Percentiles rank a stretch among this genome's conserved stretches.
Conservation (phyloP, 2,797 vertebrate genomes). For the Semotilus atromaculatus region DNA sequence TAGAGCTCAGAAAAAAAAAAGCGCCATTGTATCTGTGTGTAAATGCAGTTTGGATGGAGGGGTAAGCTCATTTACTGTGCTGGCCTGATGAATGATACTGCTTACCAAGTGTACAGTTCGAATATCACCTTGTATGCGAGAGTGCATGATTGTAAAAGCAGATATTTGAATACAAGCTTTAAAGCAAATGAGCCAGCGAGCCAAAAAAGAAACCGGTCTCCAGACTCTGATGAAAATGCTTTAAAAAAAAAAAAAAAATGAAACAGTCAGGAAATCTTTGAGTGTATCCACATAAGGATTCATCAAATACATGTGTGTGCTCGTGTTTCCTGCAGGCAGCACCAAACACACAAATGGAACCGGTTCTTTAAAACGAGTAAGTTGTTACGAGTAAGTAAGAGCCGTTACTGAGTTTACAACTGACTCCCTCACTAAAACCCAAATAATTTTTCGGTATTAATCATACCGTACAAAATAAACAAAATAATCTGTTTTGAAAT, state of each 20-base stretch:
- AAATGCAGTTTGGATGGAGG: conserved; percentile 36
- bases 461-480: no score
- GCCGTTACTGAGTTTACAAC: neutral
- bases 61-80: neutral
- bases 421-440: neutral
- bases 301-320: neutral
- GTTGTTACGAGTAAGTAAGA: no score
- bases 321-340: neutral
- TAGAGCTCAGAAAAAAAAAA: conserved; percentile 1
- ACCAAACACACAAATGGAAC: neutral
- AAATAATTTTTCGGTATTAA: neutral
- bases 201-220: neutral
- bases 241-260: neutral
- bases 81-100: conserved; percentile 7
- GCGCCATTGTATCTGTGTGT: conserved; percentile 3
- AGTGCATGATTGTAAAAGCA: neutral
- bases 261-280: neutral
- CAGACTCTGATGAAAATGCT: neutral
- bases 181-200: neutral
- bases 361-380: neutral
- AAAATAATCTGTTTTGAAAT: neutral
- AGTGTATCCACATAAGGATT: neutral
- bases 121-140: neutral
- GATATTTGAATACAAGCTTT: conserved; percentile 2
- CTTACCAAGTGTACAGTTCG: neutral